Evolutionary conservation across 2,797 vertebrate genomes (phyloP).

Genomic region (Megalops cyprinoides): DNA sequence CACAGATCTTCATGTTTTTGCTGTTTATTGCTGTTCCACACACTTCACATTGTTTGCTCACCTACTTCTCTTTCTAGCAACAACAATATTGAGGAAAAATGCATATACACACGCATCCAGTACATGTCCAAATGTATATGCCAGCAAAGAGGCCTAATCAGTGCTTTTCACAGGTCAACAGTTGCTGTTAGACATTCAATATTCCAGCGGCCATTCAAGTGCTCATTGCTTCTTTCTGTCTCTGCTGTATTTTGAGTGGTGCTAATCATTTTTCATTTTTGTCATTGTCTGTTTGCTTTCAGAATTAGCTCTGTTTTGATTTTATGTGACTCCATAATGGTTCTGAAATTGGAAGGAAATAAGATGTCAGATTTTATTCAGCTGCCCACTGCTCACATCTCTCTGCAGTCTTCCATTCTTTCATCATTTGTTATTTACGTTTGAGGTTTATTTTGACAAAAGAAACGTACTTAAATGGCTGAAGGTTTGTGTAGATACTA

Average conservation of each 20-base stretch:
- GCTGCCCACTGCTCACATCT: background rate
- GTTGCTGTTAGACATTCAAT: too few relatives aligned
- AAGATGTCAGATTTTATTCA: background rate
- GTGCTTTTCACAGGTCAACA: too few relatives aligned
- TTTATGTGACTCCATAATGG: background rate
- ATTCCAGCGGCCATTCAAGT: too few relatives aligned
- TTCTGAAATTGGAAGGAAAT: conserved; percentile 20
- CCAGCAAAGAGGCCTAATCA: too few relatives aligned
- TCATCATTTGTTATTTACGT: background rate
- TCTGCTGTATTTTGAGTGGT: background rate
- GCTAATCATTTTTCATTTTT: background rate
- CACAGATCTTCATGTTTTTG: too few relatives aligned
- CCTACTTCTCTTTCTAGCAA: too few relatives aligned
- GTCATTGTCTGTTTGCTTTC: background rate
- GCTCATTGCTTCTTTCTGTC: background rate
- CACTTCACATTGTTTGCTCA: too few relatives aligned
- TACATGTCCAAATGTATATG: too few relatives aligned
- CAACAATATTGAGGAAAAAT: too few relatives aligned
- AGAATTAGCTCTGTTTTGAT: background rate
- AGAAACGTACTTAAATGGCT: background rate
- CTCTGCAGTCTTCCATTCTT: background rate
- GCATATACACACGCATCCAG: too few relatives aligned
- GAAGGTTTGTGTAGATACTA: background rate
- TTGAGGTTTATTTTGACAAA: background rate
- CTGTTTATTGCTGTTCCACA: too few relatives aligned